Evolutionary conservation across 2,888 invertebrate genomes (phyloP).

Genomic region (Megastigmus dorsalis): DNA sequence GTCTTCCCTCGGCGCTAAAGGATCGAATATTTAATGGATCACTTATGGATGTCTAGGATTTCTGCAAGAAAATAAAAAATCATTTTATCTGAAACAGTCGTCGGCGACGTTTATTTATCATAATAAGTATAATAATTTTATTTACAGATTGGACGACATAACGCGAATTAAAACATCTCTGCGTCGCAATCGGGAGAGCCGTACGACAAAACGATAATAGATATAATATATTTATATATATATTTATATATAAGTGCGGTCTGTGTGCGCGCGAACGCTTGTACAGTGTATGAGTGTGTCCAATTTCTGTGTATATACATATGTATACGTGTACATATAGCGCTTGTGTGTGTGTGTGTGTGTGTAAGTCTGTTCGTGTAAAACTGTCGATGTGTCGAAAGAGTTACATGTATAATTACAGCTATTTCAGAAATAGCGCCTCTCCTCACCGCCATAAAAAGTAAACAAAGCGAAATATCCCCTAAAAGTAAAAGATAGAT

Average conservation of each 20-base stretch:
- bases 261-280: slow-evolving; percentile 13
- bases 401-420: slow-evolving; percentile 46
- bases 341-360: neutral
- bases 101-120: slow-evolving; percentile 62
- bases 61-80: no score
- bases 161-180: slow-evolving; percentile 62
- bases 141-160: slow-evolving; percentile 70
- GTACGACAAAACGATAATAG: slow-evolving; percentile 50
- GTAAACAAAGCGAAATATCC: slow-evolving; percentile 39
- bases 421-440: slow-evolving; percentile 44
- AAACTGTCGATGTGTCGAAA: no score
- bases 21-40: no score
- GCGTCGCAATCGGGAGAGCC: slow-evolving; percentile 52
- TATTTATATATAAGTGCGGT: slow-evolving; percentile 11
- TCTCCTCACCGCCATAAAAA: slow-evolving; percentile 3
- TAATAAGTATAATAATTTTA: slow-evolving; percentile 68
- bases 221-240: slow-evolving; percentile 22
- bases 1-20: no score
- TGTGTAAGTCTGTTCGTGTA: neutral
- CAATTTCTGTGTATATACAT: neutral
- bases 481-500: slow-evolving; percentile 39
- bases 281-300: neutral
- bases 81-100: slow-evolving; percentile 64
- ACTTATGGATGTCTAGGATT: no score
- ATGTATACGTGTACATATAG: neutral